Base-by-base conservation (phyloP, 2,888 invertebrate genomes). In the Horisme vitalbata region DNA sequence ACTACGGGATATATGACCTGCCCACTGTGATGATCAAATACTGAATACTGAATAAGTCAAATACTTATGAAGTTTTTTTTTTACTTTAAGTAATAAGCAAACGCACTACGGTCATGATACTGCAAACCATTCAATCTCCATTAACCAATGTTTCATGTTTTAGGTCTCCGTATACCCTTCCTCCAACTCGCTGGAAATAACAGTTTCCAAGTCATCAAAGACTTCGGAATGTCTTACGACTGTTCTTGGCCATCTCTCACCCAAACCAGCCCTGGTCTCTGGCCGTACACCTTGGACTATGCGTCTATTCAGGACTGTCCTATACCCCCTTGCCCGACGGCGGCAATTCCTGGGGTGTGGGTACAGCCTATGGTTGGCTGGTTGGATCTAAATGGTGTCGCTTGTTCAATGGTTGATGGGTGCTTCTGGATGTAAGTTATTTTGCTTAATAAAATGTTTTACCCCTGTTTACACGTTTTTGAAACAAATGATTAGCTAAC, bases 251-350 rank as follows among this genome's bases (percentile, higher is more conserved):
- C 92, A 0, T 91, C 93, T 0, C 71, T 75, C 11, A 56, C 56
- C 0, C 66, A 62, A 45, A 63, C 70, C 0, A 55, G 81, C 39
- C 88, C 89, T 15, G 91, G 90, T 10, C 68, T 93, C 0, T 94
- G 93, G 91, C 95, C 95, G 0, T 95, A 94, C 71, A 94, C 94
- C 0, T 68, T 94, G 41, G 92, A 95, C 63, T 93, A 91, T 56
- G 67, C 70, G 0, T 88, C 91, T 0, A 84, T 54, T 9, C 92
- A 93, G 67, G 91, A 91, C 45, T 93, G 93, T 45, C 61, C 75
- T 4, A 81, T 91, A 8, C 83, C 78, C 0, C 86, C 88, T 0
- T 94, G 94, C 63, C 93, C 93, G 0, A 79, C 72, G 1, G 88
- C 91, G 0, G 79, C 91, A 0, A 83, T 91, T 59, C 90, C 92